A percentile compares a stretch with the other conserved stretches of the same genome.
phyloP scores from a whole-genome alignment of 2,888 invertebrate genomes.

The Criorhina ranunculi region DNA sequence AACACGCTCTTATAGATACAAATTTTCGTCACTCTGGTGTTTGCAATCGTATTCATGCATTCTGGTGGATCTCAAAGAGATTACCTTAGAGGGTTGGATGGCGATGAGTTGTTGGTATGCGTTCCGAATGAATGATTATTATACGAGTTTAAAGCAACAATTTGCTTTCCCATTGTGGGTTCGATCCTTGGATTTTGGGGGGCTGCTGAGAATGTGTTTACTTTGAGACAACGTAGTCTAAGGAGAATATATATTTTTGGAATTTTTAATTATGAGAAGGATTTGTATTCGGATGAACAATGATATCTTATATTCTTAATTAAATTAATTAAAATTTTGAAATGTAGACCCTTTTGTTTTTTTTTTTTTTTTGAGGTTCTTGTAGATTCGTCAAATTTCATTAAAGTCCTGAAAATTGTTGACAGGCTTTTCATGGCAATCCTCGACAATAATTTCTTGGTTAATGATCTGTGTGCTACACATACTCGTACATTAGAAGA shows the following conservation, averaged over 20 bases:
- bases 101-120: conserved; percentile 46
- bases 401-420: too few species aligned
- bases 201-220: not conserved
- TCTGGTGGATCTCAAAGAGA: conserved; percentile 68
- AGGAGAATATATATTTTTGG: conserved; percentile 23
- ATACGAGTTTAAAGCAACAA: conserved; percentile 64
- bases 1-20: conserved; percentile 60
- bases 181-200: conserved; percentile 9
- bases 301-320: conserved; percentile 15
- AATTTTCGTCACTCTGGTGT: conserved; percentile 63
- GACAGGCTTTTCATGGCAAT: too few species aligned
- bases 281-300: conserved; percentile 12
- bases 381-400: not conserved
- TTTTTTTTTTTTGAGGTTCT: not conserved
- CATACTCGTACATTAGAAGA: too few species aligned
- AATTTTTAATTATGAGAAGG: conserved; percentile 53
- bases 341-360: not conserved
- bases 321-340: conserved; percentile 9
- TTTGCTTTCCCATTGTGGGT: conserved; percentile 34
- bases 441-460: too few species aligned
- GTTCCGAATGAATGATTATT: conserved; percentile 56
- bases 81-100: conserved; percentile 56
- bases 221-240: conserved; percentile 1
- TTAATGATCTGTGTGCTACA: too few species aligned
- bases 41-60: conserved; percentile 71